Evolutionary conservation across 1,140 invertebrate genomes (phyloP), one percentile per base, ranked within the genome.

Genomic region (Vollenhovia emeryi): DNA sequence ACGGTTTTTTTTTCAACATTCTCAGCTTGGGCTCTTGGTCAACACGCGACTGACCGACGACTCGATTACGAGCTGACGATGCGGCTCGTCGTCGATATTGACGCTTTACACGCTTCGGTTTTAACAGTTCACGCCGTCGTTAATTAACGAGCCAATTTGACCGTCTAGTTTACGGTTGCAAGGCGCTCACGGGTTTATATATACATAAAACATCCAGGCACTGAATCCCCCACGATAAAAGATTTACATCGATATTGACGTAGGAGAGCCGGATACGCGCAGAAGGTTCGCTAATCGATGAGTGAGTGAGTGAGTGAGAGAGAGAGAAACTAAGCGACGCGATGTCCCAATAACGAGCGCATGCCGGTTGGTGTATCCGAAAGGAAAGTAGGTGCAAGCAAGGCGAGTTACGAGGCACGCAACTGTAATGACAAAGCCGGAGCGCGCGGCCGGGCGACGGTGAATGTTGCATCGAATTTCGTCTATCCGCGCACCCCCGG

Each of bases 381-480:
- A 80, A 80, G 24, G 78, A 80, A 80, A 80, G 78, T 80, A 24
- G 48, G 36, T 57, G 64, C 50, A 45, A 80, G 36, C 64, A 55
- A n/a, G 48, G 40, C 21, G 57, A 62, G 36, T 5, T 59, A 45
- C 52, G 59, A 50, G 62, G 50, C 15, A 43, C 78, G 60, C 76
- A 87, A 76, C 33, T 36, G 64, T 74, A 88, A 88, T 76, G 69
- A 87, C 78, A 69, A 80, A 80, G 30, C n/a, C 33, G 78, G 36
- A 43, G 68, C 24, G 36, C 36, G n/a, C n/a, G n/a, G n/a, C 55
- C 6, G 30, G 48, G 40, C 59, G 30, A 64, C 75, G n/a, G 36
- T n/a, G 33, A 48, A 80, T 80, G 43, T 80, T 57, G 64, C 50
- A 80, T 55, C 15, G 21, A 80, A 80, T 80, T 80, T 69, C 24